phyloP scores from a whole-genome alignment of 2,797 vertebrate genomes.

The Scomberomorus guttatus region DNA sequence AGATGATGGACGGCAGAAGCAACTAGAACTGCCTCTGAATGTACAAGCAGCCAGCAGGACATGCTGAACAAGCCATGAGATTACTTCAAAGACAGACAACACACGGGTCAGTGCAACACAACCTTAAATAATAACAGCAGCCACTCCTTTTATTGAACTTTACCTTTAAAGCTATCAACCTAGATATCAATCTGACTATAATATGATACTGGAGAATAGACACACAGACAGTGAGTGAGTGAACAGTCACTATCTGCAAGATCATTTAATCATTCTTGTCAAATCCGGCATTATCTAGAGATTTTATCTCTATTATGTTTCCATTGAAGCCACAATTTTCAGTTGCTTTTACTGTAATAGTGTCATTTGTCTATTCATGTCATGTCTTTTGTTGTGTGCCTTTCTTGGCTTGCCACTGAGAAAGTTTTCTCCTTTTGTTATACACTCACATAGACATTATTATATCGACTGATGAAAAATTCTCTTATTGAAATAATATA shows the following conservation, averaged over 20 bases:
- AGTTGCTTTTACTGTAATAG: neutral
- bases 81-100: slow-evolving; percentile 42
- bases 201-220: neutral
- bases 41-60: slow-evolving; percentile 16
- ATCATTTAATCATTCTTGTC: neutral
- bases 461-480: neutral
- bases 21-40: slow-evolving; percentile 9
- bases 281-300: neutral
- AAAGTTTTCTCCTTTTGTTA: neutral
- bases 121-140: neutral
- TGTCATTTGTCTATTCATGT: neutral
- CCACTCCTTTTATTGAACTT: neutral
- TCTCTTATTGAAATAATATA: neutral
- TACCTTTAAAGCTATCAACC: neutral
- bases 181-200: neutral
- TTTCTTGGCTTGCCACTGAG: neutral
- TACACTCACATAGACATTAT: neutral
- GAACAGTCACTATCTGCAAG: neutral
- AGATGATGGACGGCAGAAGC: slow-evolving; percentile 31
- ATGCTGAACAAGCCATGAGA: slow-evolving; percentile 2
- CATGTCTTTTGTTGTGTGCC: neutral
- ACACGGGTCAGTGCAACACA: slow-evolving; percentile 26
- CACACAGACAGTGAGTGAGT: neutral
- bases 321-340: neutral
- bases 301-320: neutral